Base-by-base conservation (phyloP, 2,113 vertebrate genomes). In the Apodemus speciosus region DNA sequence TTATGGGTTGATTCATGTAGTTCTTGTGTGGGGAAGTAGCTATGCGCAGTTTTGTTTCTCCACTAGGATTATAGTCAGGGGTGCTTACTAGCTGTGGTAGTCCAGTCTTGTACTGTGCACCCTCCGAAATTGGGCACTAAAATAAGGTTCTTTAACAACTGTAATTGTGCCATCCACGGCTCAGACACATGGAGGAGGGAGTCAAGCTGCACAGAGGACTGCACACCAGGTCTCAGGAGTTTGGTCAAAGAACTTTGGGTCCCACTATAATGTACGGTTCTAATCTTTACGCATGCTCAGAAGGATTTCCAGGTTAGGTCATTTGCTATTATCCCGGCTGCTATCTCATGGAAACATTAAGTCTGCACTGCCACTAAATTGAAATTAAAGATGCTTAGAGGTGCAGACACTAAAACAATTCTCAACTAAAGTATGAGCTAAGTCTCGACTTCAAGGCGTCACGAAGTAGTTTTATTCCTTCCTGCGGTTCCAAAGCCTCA, bases 231-330 rank as follows among this genome's bases (percentile, higher is more conserved):
- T 83, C 10, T 85, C 60, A 71, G 86, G 53, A 15, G 20, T 13
- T 60, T 66, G 64, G 68, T 4, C 20, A 93, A 89, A 80, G 18
- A 62, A 6, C 56, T 56, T 21, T 35, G 60, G n/a, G 68, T 21
- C n/a, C 43, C 43, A 72, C 77, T 58, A 79, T 72, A 95, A 49
- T 60, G 75, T 18, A 58, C 32, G 51, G 79, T 85, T 85, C 69
- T 79, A 83, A 86, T 27, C 60, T 32, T 85, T 91, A 92, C 49
- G 49, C 38, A 85, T 80, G 85, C 21, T 83, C 79, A 90, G 46
- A 89, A 76, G 60, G 9, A 88, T 49, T 88, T 92, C 71, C 76
- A 89, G 43, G 92, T 71, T 91, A 85, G 88, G 77, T 77, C 14
- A 83, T 66, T 91, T 89, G 46, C 87, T 68, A 76, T 71, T 64